Evolutionary conservation across 2,888 invertebrate species (phyloP).

Genomic region (Ramazzottius varieornatus): DNA sequence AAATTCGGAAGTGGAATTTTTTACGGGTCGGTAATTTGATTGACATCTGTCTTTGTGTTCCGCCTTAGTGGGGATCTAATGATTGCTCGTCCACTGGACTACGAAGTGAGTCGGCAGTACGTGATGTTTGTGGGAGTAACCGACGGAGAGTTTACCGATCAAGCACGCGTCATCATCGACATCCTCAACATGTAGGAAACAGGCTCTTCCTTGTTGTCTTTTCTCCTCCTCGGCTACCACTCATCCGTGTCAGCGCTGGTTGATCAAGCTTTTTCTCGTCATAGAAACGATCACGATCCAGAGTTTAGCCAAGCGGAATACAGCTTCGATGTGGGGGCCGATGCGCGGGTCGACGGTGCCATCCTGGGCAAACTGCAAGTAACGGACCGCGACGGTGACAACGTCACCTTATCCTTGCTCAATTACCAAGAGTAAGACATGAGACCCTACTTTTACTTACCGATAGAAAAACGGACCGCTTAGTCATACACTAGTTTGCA

Average conservation of each 20-base stretch:
- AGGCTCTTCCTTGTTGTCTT: too few relatives aligned
- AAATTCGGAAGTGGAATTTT: too few relatives aligned
- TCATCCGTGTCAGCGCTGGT: too few relatives aligned
- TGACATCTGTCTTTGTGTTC: too few relatives aligned
- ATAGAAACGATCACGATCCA: constrained; percentile 1
- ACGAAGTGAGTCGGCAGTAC: neutral
- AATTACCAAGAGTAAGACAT: neutral
- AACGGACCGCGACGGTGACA: neutral
- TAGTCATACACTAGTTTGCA: too few relatives aligned
- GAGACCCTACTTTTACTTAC: too few relatives aligned
- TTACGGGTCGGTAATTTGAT: too few relatives aligned
- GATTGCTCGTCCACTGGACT: neutral
- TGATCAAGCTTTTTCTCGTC: too few relatives aligned
- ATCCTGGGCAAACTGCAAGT: neutral
- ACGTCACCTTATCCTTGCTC: neutral
- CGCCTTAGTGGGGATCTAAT: neutral
- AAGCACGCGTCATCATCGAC: neutral
- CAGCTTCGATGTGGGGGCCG: neutral
- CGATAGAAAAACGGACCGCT: too few relatives aligned
- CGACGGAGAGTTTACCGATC: neutral
- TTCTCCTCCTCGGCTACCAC: too few relatives aligned
- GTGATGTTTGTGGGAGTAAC: neutral
- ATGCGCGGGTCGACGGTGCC: neutral
- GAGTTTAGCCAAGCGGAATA: neutral
- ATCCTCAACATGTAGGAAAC: neutral